phyloP scores from a whole-genome alignment of 2,888 invertebrate species.

The Tenodera sinensis region DNA sequence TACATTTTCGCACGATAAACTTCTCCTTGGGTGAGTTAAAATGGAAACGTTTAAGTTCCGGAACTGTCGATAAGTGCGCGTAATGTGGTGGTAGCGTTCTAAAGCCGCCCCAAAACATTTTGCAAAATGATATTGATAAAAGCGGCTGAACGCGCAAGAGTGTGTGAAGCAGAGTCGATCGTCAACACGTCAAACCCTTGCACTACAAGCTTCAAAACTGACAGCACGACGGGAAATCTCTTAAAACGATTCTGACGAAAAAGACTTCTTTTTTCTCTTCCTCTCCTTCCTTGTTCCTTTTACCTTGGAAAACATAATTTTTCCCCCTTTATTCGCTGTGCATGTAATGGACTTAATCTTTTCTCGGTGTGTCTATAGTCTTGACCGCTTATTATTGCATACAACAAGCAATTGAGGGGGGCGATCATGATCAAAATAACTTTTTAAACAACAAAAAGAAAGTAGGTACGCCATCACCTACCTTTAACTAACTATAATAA shows the following conservation, averaged over 20 bases:
- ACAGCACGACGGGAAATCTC: conserved; percentile 22
- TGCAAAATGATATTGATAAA: not conserved
- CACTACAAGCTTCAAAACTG: conserved; percentile 23
- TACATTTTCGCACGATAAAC: not conserved
- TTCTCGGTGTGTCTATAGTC: conserved; percentile 2
- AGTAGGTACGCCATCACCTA: conserved; percentile 22
- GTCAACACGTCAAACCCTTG: conserved; percentile 22
- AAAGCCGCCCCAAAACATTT: not conserved
- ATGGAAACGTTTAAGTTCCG: not conserved
- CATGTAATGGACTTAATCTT: conserved; percentile 27
- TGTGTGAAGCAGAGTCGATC: not conserved
- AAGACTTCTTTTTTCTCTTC: conserved; percentile 16
- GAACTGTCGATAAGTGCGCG: not conserved
- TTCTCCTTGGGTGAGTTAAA: no score
- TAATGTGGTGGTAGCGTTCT: not conserved
- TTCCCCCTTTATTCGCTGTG: conserved; percentile 24
- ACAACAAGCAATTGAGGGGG: conserved; percentile 15
- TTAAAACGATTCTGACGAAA: conserved; percentile 23
- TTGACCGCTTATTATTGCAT: conserved; percentile 16
- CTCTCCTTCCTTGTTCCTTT: conserved; percentile 16
- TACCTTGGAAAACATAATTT: conserved; percentile 25
- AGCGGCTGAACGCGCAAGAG: no score
- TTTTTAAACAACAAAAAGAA: conserved; percentile 28
- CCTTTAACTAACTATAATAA: conserved; percentile 28
- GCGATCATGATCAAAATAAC: conserved; percentile 30